phyloP scores from a whole-genome alignment of 2,797 vertebrate genomes.

The Lutjanus campechanus region DNA sequence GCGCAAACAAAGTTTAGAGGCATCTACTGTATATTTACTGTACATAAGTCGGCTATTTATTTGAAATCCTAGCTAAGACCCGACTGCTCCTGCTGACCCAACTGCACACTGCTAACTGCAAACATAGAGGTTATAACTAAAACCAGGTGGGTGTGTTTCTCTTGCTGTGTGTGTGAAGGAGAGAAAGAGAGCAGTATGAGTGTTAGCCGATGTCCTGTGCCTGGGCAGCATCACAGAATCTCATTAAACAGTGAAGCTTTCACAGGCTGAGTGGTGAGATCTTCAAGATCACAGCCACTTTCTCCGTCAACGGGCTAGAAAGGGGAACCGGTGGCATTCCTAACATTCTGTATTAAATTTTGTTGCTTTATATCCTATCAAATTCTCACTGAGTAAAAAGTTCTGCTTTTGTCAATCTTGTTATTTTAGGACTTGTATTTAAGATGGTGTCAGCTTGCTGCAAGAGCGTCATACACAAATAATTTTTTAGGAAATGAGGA shows the following conservation, averaged over 20 bases:
- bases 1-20: conserved; percentile 46
- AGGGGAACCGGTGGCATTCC: conserved; percentile 41
- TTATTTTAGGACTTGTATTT: background rate
- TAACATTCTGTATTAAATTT: conserved; percentile 35
- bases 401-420: conserved; percentile 10
- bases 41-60: conserved; percentile 58
- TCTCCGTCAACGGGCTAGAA: conserved; percentile 54
- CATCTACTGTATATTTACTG: conserved; percentile 51
- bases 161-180: conserved; percentile 18
- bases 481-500: too few species aligned
- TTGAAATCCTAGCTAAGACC: conserved; percentile 54
- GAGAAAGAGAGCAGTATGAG: conserved; percentile 66
- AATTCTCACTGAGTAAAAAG: conserved; percentile 8
- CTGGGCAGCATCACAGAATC: conserved; percentile 81
- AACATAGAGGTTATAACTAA: conserved; percentile 65
- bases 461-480: too few species aligned
- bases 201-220: conserved; percentile 75
- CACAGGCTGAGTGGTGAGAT: conserved; percentile 81
- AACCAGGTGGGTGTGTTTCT: conserved; percentile 72
- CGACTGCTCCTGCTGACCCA: conserved; percentile 58
- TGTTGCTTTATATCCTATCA: conserved; percentile 18
- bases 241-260: conserved; percentile 83
- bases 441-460: too few species aligned
- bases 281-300: conserved; percentile 78
- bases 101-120: conserved; percentile 58